Base-by-base conservation (phyloP, 1,140 invertebrate genomes). In the Aphis gossypii region DNA sequence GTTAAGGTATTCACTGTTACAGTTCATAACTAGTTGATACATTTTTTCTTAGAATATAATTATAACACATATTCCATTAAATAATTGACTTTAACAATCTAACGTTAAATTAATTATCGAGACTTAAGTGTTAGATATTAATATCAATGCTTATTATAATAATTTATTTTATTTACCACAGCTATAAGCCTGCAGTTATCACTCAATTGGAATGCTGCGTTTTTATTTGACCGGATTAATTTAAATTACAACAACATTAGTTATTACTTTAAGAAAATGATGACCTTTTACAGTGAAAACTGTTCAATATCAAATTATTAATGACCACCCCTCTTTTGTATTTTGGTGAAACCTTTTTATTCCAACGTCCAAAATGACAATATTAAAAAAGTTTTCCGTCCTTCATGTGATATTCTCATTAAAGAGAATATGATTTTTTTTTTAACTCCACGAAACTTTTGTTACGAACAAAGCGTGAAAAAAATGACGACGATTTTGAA, bases 321-420 rank as follows among this genome's bases (percentile, higher is more conserved):
- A 84, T 30, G 82, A 93, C 48, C 1, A 7, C 23, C 48, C 92
- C 8, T 44, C 91, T 41, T 93, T 84, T 83, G 51, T 86, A 35
- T 38, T 18, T 56, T 25, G 48, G 30, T 38, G 76, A 86, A 76
- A 76, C 60, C 30, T n/a, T n/a, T 76, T 51, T 86, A 86, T 86
- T 83, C 23, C 48, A 25, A 83, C 76, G 48, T 86, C 92, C 51
- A 84, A 54, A 93, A 93, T 51, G 92, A 54, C 23, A 38, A 84
- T 93, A 93, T 93, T 93, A 93, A 93, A 93, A 93, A 93, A 93
- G 92, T 93, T 93, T 86, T 84, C 18, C 41, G 46, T 83, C 82
- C 90, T 48, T 84, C 48, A 48, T 86, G 92, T 86, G 92, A 93
- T 93, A 51, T 54, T 56, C 92, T 93, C 92, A 93, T 93, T 93